These are phyloP conservation scores for Nerophis lumbriciformis DNA, from an alignment of 2,113 vertebrate species.

Conservation along the genomic window DNA sequence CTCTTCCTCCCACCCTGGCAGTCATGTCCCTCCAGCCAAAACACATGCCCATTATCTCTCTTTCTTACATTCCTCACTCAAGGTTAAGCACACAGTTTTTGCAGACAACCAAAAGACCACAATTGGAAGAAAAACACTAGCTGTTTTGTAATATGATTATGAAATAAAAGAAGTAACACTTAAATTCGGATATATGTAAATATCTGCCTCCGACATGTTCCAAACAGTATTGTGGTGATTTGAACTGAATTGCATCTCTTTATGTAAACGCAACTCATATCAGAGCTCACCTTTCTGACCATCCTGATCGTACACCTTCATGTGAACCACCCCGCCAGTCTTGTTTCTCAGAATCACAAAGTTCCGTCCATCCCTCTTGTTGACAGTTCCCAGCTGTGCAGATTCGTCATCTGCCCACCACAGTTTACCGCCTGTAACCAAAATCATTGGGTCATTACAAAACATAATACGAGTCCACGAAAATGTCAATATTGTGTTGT, in stretches of 20 bases:
- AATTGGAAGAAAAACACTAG: too few species aligned
- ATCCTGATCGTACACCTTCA: constrained; percentile 95
- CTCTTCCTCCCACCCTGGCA: too few species aligned
- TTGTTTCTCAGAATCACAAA: constrained; percentile 84
- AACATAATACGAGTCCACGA: neutral
- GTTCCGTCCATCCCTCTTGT: constrained; percentile 88
- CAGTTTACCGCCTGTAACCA: constrained; percentile 82
- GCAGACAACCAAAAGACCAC: too few species aligned
- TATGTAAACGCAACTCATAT: neutral
- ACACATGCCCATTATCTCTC: too few species aligned
- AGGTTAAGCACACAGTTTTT: too few species aligned
- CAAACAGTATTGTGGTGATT: too few species aligned
- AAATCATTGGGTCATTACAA: neutral
- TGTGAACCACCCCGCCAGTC: constrained; percentile 90
- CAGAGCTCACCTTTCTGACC: constrained; percentile 82
- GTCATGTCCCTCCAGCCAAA: too few species aligned
- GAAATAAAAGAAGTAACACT: too few species aligned
- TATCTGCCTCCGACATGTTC: too few species aligned
- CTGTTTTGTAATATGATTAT: too few species aligned
- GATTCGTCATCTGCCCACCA: constrained; percentile 97
- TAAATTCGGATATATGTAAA: too few species aligned
- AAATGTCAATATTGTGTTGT: neutral
- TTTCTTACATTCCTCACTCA: too few species aligned
- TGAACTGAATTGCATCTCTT: neutral
- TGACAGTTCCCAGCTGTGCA: constrained; percentile 87